Conservation (phyloP, 2,888 invertebrate species). For the Laothoe populi region DNA sequence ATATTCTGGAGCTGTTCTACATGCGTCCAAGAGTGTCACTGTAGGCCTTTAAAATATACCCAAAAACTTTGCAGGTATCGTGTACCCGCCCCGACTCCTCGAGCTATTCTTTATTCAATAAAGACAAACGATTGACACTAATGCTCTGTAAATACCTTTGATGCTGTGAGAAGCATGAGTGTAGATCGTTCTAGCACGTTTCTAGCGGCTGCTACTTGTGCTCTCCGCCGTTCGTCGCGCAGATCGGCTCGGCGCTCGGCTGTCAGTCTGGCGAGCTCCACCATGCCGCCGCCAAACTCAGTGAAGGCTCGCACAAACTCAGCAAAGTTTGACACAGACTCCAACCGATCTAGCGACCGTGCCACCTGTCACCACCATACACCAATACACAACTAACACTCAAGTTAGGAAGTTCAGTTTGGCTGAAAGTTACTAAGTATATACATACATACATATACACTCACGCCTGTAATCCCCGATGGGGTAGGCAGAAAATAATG, state of each 20-base stretch:
- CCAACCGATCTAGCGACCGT: conserved; percentile 92
- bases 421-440: neutral
- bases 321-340: conserved; percentile 95
- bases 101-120: too few relatives aligned
- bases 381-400: conserved; percentile 38
- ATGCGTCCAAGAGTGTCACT: too few relatives aligned
- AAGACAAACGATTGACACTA: too few relatives aligned
- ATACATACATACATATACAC: too few relatives aligned
- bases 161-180: conserved; percentile 97
- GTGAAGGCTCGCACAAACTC: conserved; percentile 99
- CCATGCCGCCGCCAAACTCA: conserved; percentile 99
- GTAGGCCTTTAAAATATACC: too few relatives aligned
- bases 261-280: conserved; percentile 97
- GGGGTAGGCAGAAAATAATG: too few relatives aligned
- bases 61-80: too few relatives aligned
- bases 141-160: conserved; percentile 87
- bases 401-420: neutral
- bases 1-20: too few relatives aligned
- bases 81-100: too few relatives aligned
- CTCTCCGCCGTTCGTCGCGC: conserved; percentile 96
- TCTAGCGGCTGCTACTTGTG: conserved; percentile 98
- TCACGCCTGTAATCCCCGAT: too few relatives aligned
- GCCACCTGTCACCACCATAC: conserved; percentile 84
- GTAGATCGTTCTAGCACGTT: conserved; percentile 98
- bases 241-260: conserved; percentile 92